A percentile compares a stretch with the other conserved stretches of the same genome.
Evolutionary conservation across 2,797 vertebrate genomes (phyloP).

Genomic region (Buphagus erythrorhynchus): DNA sequence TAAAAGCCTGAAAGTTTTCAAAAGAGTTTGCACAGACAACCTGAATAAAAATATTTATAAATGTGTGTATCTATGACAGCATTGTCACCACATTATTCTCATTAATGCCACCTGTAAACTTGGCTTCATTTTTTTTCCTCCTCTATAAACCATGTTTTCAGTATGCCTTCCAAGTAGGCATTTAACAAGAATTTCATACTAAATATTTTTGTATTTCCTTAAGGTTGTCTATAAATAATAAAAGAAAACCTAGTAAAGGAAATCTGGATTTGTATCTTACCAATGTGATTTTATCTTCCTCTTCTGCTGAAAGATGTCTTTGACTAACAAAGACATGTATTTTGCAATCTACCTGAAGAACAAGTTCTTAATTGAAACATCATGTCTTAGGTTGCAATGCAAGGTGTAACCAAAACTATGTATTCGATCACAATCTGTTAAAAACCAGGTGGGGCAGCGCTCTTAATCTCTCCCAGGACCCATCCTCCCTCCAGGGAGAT

Average conservation of each 20-base stretch:
- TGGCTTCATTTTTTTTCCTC: neutral
- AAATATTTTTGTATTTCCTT: neutral
- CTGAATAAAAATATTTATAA: neutral
- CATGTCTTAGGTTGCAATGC: too few relatives aligned
- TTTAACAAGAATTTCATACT: neutral
- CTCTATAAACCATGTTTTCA: neutral
- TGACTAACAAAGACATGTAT: fast-evolving
- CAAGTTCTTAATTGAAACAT: neutral
- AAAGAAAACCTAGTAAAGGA: neutral
- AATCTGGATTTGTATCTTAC: neutral
- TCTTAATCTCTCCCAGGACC: too few relatives aligned
- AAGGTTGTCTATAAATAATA: neutral
- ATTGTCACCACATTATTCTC: fast-evolving
- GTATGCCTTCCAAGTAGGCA: neutral
- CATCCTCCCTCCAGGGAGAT: too few relatives aligned
- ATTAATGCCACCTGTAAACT: neutral
- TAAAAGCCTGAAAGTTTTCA: neutral
- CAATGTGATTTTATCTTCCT: neutral
- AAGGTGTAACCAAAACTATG: too few relatives aligned
- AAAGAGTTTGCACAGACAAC: neutral
- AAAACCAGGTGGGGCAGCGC: too few relatives aligned
- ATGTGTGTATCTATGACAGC: neutral
- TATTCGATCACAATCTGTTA: too few relatives aligned
- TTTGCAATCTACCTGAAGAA: neutral
- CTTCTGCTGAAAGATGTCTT: neutral